Conservation (phyloP, 2,888 invertebrate species). For the Lasioglossum marginatum region DNA sequence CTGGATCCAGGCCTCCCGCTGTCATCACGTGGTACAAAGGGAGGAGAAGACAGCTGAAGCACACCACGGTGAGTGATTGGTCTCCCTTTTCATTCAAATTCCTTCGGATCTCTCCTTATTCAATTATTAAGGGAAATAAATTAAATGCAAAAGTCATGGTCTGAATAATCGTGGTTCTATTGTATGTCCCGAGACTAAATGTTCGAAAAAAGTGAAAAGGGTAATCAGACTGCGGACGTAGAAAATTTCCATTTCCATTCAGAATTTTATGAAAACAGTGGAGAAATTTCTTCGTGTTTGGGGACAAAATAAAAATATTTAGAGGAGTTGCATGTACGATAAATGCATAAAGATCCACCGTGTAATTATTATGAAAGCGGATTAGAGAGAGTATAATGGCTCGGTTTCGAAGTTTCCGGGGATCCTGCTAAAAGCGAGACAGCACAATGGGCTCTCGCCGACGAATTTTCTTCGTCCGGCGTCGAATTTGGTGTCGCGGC, state of each 20-base stretch:
- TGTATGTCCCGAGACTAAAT: not conserved
- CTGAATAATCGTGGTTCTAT: not conserved
- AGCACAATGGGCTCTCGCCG: not conserved
- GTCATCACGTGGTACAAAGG: conserved; percentile 96
- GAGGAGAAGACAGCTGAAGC: conserved; percentile 91
- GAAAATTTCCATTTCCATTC: not conserved
- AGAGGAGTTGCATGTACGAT: not conserved
- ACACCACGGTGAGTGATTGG: conserved; percentile 89
- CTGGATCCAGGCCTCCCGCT: conserved; percentile 94
- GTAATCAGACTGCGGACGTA: not conserved
- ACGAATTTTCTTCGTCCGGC: not conserved
- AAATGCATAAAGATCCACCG: not conserved
- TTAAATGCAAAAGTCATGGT: too few species aligned
- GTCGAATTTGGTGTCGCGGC: not conserved
- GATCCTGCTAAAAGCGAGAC: not conserved
- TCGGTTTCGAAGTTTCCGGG: not conserved
- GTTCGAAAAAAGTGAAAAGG: not conserved
- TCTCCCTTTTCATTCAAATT: too few species aligned
- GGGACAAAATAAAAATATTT: not conserved
- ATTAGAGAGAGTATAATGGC: not conserved
- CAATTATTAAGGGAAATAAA: too few species aligned
- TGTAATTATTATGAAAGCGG: not conserved
- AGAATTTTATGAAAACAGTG: not conserved
- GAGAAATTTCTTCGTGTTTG: not conserved
- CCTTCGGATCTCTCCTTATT: too few species aligned